Evolutionary conservation across 2,797 vertebrate species (phyloP), one percentile per base, ranked within the genome.

Genomic region (Enteromius anoplus): DNA sequence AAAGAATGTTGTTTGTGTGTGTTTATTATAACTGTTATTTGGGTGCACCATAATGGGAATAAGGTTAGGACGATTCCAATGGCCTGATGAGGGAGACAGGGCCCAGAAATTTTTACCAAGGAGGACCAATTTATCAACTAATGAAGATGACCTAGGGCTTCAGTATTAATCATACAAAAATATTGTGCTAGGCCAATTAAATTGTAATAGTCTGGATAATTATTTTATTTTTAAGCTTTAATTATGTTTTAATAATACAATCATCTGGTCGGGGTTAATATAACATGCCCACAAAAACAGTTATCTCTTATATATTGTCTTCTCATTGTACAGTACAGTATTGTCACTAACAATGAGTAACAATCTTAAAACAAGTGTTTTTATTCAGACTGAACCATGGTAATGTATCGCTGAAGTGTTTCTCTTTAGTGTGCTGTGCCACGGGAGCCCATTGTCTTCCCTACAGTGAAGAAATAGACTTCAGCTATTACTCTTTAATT

Each of bases 401-500:
- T 68, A 68, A 58, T 82, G 49, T 12, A 32, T 32, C 37, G 6
- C 80, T 40, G 4, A 75, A 82, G 62, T 68, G 53, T 49, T 78
- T 62, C 29, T 70, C 51, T 71, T 68, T 45, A 47, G 37, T 23
- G 62, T 14, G 0, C 17, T 32, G 32, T 76, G 64, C 72, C 64
- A 34, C 4, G 4, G 15, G 23, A 47, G 64, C 47, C 34, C 29
- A 66, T 81, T 64, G 17, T 70, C 53, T 47, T 55, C 66, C 6
- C 32, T 23, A 37, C 14, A 14, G n/a, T 34, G 53, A 40, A 68
- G 53, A 51, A 42, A 45, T 62, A 73, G 60, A 58, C 60, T 70
- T 65, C 32, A 45, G 58, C 69, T 73, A 76, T 78, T 47, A 53
- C 62, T 47, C 23, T 80, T 86, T 86, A 86, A 87, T 86, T 84